Evolutionary conservation across 30 jellyfish, hydroid and myxozoan genomes (phyloP).

Genomic region (Aurelia sp.): DNA sequence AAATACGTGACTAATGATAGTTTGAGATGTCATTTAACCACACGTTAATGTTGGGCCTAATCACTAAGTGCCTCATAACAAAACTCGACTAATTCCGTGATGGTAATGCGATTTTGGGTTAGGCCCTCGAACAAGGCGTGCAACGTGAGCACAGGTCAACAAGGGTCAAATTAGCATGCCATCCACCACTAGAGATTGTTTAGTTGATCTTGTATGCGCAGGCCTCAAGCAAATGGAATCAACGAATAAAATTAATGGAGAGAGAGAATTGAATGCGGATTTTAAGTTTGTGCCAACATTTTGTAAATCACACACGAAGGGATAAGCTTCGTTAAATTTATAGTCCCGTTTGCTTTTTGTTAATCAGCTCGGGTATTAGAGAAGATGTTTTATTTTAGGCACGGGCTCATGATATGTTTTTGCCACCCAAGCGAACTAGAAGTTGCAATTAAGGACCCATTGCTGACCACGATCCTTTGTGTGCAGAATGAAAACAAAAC

Average conservation of each 20-base stretch:
- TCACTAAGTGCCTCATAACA: conserved; percentile 31
- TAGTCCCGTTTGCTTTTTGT: neutral
- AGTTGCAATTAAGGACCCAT: too few species aligned
- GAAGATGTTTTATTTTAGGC: neutral
- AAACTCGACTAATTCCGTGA: conserved; percentile 42
- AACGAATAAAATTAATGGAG: neutral
- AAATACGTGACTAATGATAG: conserved; percentile 31
- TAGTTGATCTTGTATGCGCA: conserved; percentile 23
- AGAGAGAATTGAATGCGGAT: neutral
- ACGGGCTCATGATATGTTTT: neutral
- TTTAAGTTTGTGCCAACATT: neutral
- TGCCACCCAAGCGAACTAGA: too few species aligned
- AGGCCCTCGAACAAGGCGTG: conserved; percentile 42
- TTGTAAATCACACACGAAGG: neutral
- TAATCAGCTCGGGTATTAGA: neutral
- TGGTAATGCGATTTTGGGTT: conserved; percentile 39
- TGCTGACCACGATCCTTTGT: too few species aligned
- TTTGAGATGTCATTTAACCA: conserved; percentile 18
- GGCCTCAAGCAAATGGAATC: conserved; percentile 5
- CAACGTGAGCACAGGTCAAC: conserved; percentile 44
- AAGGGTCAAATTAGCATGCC: conserved; percentile 28
- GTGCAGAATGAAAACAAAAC: too few species aligned
- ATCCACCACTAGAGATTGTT: conserved; percentile 14
- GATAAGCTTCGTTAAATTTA: neutral
- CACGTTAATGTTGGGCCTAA: conserved; percentile 61